These are phyloP conservation scores for Sorex fumeus DNA, from an alignment of 2,113 vertebrate species.

Conservation along the genomic window DNA sequence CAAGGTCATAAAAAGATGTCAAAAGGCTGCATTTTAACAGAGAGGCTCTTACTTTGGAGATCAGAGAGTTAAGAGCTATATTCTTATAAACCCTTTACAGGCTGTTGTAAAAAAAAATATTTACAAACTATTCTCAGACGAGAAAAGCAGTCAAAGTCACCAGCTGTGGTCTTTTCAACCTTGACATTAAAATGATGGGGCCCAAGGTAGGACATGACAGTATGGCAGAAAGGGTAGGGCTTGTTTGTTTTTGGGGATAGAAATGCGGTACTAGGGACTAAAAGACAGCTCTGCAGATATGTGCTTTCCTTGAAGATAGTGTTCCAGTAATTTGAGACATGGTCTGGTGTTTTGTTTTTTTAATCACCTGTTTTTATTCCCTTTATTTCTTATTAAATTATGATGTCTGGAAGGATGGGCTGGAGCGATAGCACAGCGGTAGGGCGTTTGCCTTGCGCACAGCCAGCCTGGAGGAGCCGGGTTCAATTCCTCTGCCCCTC, in stretches of 20 bases:
- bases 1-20: background rate
- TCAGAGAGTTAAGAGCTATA: background rate
- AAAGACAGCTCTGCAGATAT: background rate
- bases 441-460: too few relatives aligned
- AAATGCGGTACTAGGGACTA: background rate
- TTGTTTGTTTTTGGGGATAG: background rate
- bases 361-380: background rate
- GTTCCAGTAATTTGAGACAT: background rate
- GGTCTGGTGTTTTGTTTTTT: background rate
- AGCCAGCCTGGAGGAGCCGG: too few relatives aligned
- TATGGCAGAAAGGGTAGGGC: background rate
- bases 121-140: background rate
- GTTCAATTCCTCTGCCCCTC: too few relatives aligned
- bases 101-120: background rate
- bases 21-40: constrained; percentile 22
- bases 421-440: too few relatives aligned
- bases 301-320: background rate
- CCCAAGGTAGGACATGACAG: background rate
- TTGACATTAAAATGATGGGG: background rate
- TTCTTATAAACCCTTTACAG: background rate
- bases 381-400: constrained; percentile 24
- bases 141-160: background rate
- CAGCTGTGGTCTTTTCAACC: background rate
- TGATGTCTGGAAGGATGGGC: background rate
- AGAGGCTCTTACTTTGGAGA: background rate